phyloP scores from a whole-genome alignment of 2,113 vertebrate species.

The Microtus richardsoni region DNA sequence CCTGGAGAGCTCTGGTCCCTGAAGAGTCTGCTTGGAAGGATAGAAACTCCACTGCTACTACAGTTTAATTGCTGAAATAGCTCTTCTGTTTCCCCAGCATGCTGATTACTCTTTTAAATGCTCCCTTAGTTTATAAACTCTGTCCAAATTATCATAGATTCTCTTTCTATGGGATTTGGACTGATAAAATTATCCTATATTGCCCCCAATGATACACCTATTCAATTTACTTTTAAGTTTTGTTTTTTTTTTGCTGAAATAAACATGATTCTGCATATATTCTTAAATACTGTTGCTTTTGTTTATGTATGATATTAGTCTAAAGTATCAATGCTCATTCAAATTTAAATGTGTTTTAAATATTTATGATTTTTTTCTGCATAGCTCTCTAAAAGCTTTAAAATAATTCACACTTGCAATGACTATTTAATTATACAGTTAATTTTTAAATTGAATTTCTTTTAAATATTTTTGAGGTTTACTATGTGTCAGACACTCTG shows the following conservation, averaged over 20 bases:
- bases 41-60: neutral
- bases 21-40: neutral
- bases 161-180: neutral
- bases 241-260: neutral
- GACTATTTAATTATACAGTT: neutral
- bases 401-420: neutral
- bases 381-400: neutral
- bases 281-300: neutral
- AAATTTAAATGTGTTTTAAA: neutral
- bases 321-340: neutral
- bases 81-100: neutral
- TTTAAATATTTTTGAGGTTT: constrained; percentile 21
- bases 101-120: neutral
- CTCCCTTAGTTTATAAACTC: neutral
- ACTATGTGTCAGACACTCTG: neutral
- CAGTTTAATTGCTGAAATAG: neutral
- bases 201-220: neutral
- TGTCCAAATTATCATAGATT: constrained; percentile 11
- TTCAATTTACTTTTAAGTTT: neutral
- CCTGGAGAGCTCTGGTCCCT: neutral
- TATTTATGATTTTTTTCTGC: constrained; percentile 24
- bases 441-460: constrained; percentile 21
- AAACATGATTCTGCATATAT: neutral
- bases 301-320: neutral
- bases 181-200: neutral